Conservation (phyloP, 2,797 vertebrate genomes). For the Oryzias sinensis region DNA sequence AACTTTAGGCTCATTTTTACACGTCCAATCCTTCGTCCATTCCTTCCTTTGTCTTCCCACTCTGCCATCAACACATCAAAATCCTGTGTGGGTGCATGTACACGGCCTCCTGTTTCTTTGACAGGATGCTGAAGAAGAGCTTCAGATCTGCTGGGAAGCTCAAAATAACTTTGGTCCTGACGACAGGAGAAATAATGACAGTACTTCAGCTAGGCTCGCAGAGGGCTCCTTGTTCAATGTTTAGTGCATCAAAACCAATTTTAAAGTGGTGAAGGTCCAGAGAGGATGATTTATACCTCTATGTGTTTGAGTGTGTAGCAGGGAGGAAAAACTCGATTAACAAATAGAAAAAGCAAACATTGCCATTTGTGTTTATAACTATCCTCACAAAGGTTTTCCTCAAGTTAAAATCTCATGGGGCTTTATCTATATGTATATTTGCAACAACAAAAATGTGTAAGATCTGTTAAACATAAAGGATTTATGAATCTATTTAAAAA, state of each 20-base stretch:
- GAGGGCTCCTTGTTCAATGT: not conserved
- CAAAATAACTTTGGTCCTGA: conserved; percentile 14
- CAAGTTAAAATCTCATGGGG: too few relatives aligned
- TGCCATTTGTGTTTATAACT: too few relatives aligned
- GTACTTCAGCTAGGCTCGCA: not conserved
- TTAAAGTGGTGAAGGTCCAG: not conserved
- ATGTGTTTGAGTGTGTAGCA: too few relatives aligned
- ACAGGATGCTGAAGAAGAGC: conserved; percentile 6
- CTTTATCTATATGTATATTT: too few relatives aligned
- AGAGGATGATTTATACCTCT: not conserved
- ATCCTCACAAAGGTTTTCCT: too few relatives aligned
- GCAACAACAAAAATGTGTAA: too few relatives aligned
- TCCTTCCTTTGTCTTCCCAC: not conserved
- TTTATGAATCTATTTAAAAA: too few relatives aligned
- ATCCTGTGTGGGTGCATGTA: not conserved
- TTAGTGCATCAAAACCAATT: conserved; percentile 1
- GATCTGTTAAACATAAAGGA: too few relatives aligned
- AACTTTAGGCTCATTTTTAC: not conserved
- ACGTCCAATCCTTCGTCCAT: not conserved
- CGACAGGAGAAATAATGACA: conserved; percentile 4
- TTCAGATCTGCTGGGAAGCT: conserved; percentile 7
- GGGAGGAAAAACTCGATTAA: not conserved
- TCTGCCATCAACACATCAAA: not conserved
- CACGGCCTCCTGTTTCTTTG: not conserved
- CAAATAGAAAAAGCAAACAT: not conserved